Conservation (phyloP, 2,888 invertebrate species). For the Bugula neritina region DNA sequence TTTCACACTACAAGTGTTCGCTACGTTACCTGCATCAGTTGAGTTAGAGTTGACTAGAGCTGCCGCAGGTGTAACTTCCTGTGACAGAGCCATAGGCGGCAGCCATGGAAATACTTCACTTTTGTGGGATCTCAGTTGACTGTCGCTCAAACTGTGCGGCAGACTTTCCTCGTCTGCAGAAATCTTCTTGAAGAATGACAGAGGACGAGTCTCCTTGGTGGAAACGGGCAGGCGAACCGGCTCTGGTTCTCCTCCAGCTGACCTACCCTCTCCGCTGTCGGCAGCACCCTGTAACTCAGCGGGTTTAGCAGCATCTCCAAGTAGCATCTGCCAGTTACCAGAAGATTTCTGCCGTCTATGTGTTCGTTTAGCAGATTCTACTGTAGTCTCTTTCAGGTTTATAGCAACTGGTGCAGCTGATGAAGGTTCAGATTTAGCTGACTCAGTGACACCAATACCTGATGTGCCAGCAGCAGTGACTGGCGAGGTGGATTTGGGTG, state of each 20-base stretch:
- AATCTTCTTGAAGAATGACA: conserved; percentile 19
- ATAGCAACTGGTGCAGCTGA: neutral
- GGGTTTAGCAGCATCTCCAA: neutral
- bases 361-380: conserved; percentile 2
- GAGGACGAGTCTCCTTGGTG: conserved; percentile 9
- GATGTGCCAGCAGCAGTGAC: neutral
- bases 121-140: neutral
- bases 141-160: neutral
- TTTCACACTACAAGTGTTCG: neutral
- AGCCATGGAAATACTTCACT: conserved; percentile 12
- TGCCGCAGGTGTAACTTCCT: neutral
- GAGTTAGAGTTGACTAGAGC: neutral
- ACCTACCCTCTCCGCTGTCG: neutral
- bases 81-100: neutral
- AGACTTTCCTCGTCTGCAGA: neutral
- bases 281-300: neutral
- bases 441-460: neutral
- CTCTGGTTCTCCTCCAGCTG: neutral
- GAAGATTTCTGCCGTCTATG: conserved; percentile 18
- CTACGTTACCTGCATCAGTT: neutral
- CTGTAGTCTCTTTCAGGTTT: conserved; percentile 17
- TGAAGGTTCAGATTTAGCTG: neutral
- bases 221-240: conserved; percentile 8
- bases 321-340: conserved; percentile 21
- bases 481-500: neutral